phyloP scores from a whole-genome alignment of 2,113 vertebrate genomes.

The Prionailurus bengalensis region DNA sequence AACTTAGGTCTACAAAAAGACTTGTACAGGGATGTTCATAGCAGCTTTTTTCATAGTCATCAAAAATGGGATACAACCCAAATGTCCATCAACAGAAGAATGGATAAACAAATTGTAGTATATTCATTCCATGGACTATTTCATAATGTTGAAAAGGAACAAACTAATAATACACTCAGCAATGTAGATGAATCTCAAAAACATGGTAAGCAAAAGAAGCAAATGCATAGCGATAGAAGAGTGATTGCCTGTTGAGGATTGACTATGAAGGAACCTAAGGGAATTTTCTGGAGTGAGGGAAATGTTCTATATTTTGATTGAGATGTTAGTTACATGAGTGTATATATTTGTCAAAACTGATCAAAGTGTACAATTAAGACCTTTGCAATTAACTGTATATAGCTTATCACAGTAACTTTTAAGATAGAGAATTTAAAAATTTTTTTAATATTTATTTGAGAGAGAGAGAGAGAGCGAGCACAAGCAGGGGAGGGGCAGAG shows the following conservation, averaged over 20 bases:
- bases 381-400: not conserved
- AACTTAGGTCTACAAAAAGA: conserved; percentile 15
- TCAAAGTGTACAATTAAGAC: not conserved
- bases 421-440: not conserved
- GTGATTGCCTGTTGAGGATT: not conserved
- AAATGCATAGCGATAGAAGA: not conserved
- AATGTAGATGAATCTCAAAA: not conserved
- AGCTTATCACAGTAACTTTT: not conserved
- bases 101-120: not conserved
- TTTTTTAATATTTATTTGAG: too few species aligned
- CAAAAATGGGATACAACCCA: not conserved
- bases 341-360: conserved; percentile 11
- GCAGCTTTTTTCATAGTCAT: not conserved
- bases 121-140: not conserved
- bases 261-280: not conserved
- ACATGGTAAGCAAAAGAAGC: conserved; percentile 39
- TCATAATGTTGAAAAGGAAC: conserved; percentile 36
- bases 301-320: not conserved
- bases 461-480: too few species aligned
- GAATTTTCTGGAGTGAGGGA: not conserved
- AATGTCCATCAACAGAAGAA: not conserved
- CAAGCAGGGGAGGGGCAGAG: too few species aligned
- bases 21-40: not conserved
- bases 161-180: not conserved
- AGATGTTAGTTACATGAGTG: not conserved